Percentiles rank a stretch among this genome's conserved stretches.
phyloP scores from a whole-genome alignment of 2,797 vertebrate genomes.

The Nothura maculosa region DNA sequence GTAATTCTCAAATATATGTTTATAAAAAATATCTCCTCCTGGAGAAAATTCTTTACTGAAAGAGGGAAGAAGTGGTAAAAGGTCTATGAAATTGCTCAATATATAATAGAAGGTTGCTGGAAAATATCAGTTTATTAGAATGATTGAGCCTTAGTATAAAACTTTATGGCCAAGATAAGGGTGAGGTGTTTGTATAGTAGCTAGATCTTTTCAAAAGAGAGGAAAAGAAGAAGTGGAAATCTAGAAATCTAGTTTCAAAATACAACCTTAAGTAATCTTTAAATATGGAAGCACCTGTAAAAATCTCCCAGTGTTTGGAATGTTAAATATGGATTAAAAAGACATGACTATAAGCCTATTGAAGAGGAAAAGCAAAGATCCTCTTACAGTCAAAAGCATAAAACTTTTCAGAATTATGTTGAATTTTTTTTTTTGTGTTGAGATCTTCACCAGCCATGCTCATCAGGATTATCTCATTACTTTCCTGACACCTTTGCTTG shows the following conservation, averaged over 20 bases:
- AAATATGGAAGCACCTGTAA: neutral
- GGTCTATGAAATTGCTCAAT: neutral
- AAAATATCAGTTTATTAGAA: neutral
- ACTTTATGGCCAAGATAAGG: neutral
- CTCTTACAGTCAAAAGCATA: neutral
- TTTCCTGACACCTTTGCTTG: neutral
- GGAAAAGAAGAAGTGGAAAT: neutral
- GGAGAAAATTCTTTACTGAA: neutral
- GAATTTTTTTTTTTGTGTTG: neutral
- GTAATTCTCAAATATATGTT: neutral
- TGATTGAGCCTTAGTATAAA: neutral
- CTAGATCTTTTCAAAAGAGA: neutral
- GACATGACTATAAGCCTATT: neutral
- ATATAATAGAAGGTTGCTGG: neutral
- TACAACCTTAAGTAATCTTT: rapidly evolving
- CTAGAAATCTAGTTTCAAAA: neutral
- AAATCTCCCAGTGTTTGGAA: neutral
- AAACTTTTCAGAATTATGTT: neutral
- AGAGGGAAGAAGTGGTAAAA: neutral
- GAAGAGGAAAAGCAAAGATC: neutral
- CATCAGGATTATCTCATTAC: rapidly evolving
- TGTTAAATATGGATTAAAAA: neutral
- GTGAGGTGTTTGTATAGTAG: neutral
- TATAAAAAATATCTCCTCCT: neutral
- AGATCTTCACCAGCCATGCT: neutral